These are phyloP conservation scores for Mus pahari DNA, from an alignment of 2,113 vertebrate genomes.

Conservation along the genomic window DNA sequence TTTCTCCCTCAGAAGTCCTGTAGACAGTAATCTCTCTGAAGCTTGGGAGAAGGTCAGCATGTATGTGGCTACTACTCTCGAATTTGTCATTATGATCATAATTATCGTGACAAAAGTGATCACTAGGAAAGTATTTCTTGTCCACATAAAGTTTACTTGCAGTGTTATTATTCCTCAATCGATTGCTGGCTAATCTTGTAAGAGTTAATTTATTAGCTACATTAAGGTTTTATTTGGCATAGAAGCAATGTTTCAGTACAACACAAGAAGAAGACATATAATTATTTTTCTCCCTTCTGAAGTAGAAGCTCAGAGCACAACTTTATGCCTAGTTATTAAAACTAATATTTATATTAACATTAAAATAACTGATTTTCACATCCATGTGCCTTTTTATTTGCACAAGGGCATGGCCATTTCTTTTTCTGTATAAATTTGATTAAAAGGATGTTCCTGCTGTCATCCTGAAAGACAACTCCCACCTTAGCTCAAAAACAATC, in stretches of 20 bases:
- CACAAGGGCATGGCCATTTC: background rate
- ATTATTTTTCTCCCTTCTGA: conserved; percentile 19
- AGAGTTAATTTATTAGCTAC: conserved; percentile 46
- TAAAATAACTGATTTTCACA: conserved; percentile 30
- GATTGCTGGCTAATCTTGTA: background rate
- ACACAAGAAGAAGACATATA: background rate
- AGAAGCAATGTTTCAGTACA: conserved; percentile 7
- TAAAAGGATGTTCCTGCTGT: background rate
- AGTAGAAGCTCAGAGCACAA: background rate
- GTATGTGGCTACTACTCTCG: background rate
- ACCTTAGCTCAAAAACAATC: conserved; percentile 37
- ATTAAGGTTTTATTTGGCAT: conserved; percentile 30
- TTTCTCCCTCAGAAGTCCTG: conserved; percentile 20
- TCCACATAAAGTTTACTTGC: background rate
- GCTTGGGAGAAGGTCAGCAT: background rate
- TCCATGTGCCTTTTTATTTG: background rate
- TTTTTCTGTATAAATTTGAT: conserved; percentile 61
- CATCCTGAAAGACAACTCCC: conserved; percentile 21
- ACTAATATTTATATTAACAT: background rate
- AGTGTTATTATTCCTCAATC: background rate
- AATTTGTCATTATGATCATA: background rate
- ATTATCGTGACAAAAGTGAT: background rate
- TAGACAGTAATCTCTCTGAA: background rate
- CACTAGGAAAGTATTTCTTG: conserved; percentile 7
- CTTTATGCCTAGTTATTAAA: background rate